A percentile compares a stretch with the other conserved stretches of the same genome.
Evolutionary conservation across 1,140 invertebrate genomes (phyloP).

Genomic region (Asobara japonica): DNA sequence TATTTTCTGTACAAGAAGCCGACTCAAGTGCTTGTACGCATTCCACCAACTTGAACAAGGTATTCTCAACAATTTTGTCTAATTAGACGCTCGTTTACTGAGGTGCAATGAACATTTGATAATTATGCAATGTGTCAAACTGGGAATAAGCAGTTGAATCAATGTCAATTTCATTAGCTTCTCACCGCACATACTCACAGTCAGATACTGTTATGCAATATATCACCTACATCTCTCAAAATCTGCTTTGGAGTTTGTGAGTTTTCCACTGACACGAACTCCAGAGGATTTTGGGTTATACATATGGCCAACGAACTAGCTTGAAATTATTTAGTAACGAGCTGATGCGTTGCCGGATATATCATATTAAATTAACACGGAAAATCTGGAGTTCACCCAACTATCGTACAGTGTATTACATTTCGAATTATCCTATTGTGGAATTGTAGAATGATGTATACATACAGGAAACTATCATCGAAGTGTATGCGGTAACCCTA

Average conservation of each 20-base stretch:
- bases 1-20: neutral
- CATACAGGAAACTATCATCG: too few species aligned
- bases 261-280: neutral
- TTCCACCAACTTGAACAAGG: neutral
- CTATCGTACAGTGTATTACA: neutral
- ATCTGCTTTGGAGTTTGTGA: neutral
- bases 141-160: too few species aligned
- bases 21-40: neutral
- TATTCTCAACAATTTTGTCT: neutral
- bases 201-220: too few species aligned
- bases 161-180: too few species aligned
- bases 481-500: too few species aligned
- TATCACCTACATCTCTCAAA: neutral
- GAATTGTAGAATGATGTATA: too few species aligned
- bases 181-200: too few species aligned
- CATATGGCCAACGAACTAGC: neutral
- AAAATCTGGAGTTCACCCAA: neutral
- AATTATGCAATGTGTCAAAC: too few species aligned
- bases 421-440: too few species aligned
- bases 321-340: constrained; percentile 30
- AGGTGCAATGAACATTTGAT: too few species aligned
- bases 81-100: neutral
- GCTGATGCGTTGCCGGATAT: constrained; percentile 19
- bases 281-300: constrained; percentile 1
- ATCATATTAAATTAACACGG: neutral